Conservation (phyloP, 1,140 invertebrate genomes). For the Drosophila guanche region DNA sequence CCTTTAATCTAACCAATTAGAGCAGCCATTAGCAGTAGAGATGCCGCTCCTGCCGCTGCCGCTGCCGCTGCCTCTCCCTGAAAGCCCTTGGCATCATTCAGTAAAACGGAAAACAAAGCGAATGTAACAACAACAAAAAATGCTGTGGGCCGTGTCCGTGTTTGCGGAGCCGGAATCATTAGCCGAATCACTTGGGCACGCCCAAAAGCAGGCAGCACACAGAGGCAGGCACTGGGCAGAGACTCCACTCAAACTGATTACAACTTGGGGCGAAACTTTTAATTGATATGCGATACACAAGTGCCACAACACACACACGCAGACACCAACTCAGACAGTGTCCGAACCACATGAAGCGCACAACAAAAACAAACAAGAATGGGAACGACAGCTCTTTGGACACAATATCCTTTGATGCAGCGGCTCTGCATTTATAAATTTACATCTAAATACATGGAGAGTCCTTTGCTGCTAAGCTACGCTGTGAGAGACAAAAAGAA, state of each 20-base stretch:
- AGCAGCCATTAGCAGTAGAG: conserved; percentile 19
- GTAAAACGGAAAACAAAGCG: conserved; percentile 27
- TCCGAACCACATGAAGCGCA: neutral
- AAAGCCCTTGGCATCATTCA: conserved; percentile 2
- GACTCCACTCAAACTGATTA: conserved; percentile 28
- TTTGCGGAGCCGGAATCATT: conserved; percentile 13
- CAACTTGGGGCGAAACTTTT: conserved; percentile 54
- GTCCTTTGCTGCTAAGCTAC: too few species aligned
- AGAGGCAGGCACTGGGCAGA: conserved; percentile 8
- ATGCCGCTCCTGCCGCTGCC: too few species aligned
- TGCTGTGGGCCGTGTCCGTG: conserved; percentile 28
- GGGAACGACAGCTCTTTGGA: too few species aligned
- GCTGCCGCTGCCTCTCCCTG: too few species aligned
- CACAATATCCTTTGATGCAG: too few species aligned
- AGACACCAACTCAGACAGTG: conserved; percentile 9
- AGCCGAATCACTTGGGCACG: conserved; percentile 58
- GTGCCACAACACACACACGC: conserved; percentile 2
- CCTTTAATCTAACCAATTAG: conserved; percentile 41
- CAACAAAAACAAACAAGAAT: conserved; percentile 4
- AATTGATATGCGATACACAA: conserved; percentile 58
- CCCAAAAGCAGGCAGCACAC: conserved; percentile 44
- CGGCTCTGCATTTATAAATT: too few species aligned
- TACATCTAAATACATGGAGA: too few species aligned
- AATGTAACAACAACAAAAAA: conserved; percentile 23
- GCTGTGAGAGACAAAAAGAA: too few species aligned